phyloP scores from a whole-genome alignment of 2,888 invertebrate species.

The Baronia brevicornis region DNA sequence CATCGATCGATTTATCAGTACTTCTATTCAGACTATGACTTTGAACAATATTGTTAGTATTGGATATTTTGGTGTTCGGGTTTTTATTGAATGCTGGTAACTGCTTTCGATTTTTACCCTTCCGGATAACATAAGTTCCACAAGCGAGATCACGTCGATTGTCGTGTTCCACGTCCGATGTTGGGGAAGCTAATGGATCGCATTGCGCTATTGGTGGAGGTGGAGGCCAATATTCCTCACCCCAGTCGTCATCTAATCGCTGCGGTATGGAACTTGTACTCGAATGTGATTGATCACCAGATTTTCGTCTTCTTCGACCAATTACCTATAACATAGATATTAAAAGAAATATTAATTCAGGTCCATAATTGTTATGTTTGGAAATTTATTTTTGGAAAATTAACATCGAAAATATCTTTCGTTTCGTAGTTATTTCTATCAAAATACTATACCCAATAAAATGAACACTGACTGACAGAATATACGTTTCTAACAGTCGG shows the following conservation, averaged over 20 bases:
- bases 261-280: conserved; percentile 84
- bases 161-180: conserved; percentile 75
- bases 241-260: conserved; percentile 77
- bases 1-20: conserved; percentile 66
- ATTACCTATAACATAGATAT: conserved; percentile 62
- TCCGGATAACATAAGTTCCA: conserved; percentile 88
- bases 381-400: too few species aligned
- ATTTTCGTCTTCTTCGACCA: conserved; percentile 72
- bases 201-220: conserved; percentile 79
- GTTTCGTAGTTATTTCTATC: not conserved
- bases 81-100: conserved; percentile 76
- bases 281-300: conserved; percentile 76
- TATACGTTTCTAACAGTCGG: too few species aligned
- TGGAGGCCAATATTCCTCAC: conserved; percentile 82
- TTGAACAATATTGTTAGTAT: conserved; percentile 49
- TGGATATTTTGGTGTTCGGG: conserved; percentile 59
- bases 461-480: too few species aligned
- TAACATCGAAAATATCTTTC: not conserved
- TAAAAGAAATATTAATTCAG: not conserved
- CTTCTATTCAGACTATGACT: conserved; percentile 66
- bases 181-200: conserved; percentile 80
- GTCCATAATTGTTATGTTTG: too few species aligned
- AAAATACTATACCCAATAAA: too few species aligned
- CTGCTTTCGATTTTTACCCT: conserved; percentile 82
- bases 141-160: conserved; percentile 55